Evolutionary conservation across 2,113 vertebrate genomes (phyloP), one percentile per base, ranked within the genome.

Genomic region (Sarotherodon lohbergeri): DNA sequence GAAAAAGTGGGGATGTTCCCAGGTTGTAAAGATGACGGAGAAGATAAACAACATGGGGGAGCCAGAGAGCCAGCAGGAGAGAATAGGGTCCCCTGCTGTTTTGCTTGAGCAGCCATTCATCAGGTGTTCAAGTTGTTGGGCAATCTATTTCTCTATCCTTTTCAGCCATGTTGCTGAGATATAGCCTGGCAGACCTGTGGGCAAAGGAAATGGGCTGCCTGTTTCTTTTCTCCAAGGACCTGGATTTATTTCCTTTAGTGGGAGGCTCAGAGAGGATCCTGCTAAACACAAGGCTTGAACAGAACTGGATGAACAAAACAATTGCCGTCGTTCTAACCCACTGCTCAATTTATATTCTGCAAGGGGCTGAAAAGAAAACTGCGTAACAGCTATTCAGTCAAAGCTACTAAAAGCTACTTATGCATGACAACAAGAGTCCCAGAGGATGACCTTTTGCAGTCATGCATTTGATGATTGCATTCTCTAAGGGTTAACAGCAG

Each of bases 1-100:
- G 79, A 85, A 50, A 32, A 29, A 81, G 73, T 27, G 76, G 46
- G 78, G 48, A 76, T 82, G 84, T 91, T 95, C 86, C 50, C 91
- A 46, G 90, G 88, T 86, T 92, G 92, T 94, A 90, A 94, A 95
- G 88, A 92, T 90, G 87, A 88, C 85, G 46, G 76, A 68, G 83
- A 90, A 94, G 91, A 95, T 93, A 94, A 94, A 90, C 92, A 91
- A 76, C 50, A 41, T 9, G 41, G 66, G 36, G 27, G 27, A 12
- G 56, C 11, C 2, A 7, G 80, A 46, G 68, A 81, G 36, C 3
- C 46, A 39, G 79, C 24, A 10, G 87, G 83, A 59, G 39, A 34
- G 54, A 82, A 81, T 10, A 52, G 57, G 61, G 43, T 66, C 83
- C 55, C 50, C 71, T 56, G 82, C 32, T 87, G 91, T 88, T 91